These are phyloP conservation scores for Poeciliopsis turneri DNA, from an alignment of 2,797 vertebrate species.

Conservation along the genomic window DNA sequence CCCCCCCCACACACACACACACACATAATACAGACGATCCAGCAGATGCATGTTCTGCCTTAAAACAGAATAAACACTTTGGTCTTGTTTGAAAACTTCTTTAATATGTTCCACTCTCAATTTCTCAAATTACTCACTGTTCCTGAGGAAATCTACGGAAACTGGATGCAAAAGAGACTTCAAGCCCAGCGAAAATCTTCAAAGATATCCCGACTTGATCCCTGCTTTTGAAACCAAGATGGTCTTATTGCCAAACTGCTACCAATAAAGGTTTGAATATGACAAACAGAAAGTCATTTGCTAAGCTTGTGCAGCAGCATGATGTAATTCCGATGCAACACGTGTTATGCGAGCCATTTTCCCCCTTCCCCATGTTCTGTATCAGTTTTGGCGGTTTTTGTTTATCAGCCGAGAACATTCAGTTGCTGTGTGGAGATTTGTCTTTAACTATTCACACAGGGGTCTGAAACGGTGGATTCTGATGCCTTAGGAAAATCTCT, in stretches of 20 bases:
- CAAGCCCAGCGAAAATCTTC: slow-evolving; percentile 12
- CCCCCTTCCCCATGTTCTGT: slow-evolving; percentile 19
- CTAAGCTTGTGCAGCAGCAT: slow-evolving; percentile 40
- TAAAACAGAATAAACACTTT: background rate
- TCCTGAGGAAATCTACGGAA: slow-evolving; percentile 6
- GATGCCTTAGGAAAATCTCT: background rate
- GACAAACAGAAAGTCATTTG: slow-evolving; percentile 46
- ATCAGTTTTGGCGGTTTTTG: slow-evolving; percentile 26
- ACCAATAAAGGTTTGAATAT: slow-evolving; percentile 31
- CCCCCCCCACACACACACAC: no score
- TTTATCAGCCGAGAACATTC: slow-evolving; percentile 17
- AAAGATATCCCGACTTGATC: slow-evolving; percentile 35
- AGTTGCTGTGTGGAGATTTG: slow-evolving; percentile 1
- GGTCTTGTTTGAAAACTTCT: background rate
- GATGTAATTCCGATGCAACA: slow-evolving; percentile 68
- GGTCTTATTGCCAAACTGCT: slow-evolving; percentile 38
- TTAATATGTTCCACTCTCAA: slow-evolving; percentile 13
- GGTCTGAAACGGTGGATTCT: background rate
- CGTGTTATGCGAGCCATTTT: slow-evolving; percentile 38
- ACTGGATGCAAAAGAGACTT: slow-evolving; percentile 6
- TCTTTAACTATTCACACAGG: background rate
- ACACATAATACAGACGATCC: background rate
- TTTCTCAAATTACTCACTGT: background rate
- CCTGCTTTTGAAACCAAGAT: slow-evolving; percentile 17
- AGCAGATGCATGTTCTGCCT: background rate